A percentile compares a stretch with the other conserved stretches of the same genome.
phyloP scores from a whole-genome alignment of 2,888 invertebrate species.

The Myathropa florea region DNA sequence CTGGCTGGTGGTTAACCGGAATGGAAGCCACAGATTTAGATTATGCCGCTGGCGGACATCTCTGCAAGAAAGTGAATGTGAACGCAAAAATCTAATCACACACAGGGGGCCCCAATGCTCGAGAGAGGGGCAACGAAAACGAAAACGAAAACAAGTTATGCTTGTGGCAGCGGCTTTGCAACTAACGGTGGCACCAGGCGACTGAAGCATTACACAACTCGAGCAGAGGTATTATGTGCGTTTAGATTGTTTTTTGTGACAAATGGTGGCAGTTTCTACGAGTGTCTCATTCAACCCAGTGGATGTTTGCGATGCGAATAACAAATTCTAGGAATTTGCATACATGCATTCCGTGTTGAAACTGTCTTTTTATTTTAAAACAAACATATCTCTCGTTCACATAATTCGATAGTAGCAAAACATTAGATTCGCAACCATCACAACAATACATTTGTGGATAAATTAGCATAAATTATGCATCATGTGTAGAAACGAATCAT shows the following conservation, averaged over 20 bases:
- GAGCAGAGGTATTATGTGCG: constrained; percentile 44
- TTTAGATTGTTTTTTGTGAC: constrained; percentile 52
- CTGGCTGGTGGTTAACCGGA: constrained; percentile 23
- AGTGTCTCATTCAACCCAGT: constrained; percentile 25
- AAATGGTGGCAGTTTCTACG: constrained; percentile 58
- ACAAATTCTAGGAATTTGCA: constrained; percentile 37
- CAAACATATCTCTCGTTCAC: not conserved
- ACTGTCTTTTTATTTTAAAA: not conserved
- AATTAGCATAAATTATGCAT: constrained; percentile 53
- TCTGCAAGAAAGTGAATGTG: constrained; percentile 66
- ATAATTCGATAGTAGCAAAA: constrained; percentile 10
- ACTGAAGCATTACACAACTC: constrained; percentile 62
- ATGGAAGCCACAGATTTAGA: constrained; percentile 42
- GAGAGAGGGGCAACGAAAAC: not conserved
- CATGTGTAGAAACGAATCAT: not conserved
- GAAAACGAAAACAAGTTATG: constrained; percentile 39
- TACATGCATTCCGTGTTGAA: constrained; percentile 9
- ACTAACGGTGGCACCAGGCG: constrained; percentile 14
- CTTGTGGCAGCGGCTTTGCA: constrained; percentile 15
- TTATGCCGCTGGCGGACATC: constrained; percentile 52
- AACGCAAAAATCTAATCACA: constrained; percentile 52
- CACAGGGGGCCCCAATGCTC: not conserved
- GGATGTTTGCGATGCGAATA: not conserved
- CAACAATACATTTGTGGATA: not conserved
- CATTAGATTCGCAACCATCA: not conserved